Conservation (phyloP, 2,888 invertebrate species). For the Ferrisia virgata region DNA sequence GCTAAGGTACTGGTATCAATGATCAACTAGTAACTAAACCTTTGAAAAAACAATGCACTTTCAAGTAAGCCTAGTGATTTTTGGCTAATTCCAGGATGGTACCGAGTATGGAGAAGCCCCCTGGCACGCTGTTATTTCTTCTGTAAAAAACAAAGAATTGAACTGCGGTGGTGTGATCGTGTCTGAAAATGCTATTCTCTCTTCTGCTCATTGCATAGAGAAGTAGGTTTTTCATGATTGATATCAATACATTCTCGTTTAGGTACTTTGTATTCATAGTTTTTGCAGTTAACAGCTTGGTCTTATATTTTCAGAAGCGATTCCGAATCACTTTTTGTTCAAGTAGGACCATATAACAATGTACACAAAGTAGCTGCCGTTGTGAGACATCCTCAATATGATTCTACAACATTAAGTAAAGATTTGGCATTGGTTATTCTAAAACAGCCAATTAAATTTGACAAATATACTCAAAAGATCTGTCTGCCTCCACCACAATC, state of each 20-base stretch:
- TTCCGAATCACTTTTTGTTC: neutral
- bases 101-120: conserved; percentile 78
- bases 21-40: neutral
- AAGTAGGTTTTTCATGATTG: conserved; percentile 64
- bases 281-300: too few relatives aligned
- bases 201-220: conserved; percentile 76
- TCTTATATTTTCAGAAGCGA: neutral
- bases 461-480: conserved; percentile 70
- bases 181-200: conserved; percentile 68
- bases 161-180: conserved; percentile 79
- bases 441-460: conserved; percentile 60
- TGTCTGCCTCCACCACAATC: conserved; percentile 59
- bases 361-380: conserved; percentile 62
- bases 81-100: conserved; percentile 53
- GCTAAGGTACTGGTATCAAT: too few relatives aligned
- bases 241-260: too few relatives aligned
- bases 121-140: conserved; percentile 80
- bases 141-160: conserved; percentile 67
- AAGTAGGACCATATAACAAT: conserved; percentile 5
- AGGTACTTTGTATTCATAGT: neutral
- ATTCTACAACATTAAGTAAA: conserved; percentile 60
- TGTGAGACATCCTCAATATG: conserved; percentile 68
- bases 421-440: conserved; percentile 72
- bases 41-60: neutral
- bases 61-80: neutral